Evolutionary conservation across 2,888 invertebrate species (phyloP).

Genomic region (Tribolium freemani): DNA sequence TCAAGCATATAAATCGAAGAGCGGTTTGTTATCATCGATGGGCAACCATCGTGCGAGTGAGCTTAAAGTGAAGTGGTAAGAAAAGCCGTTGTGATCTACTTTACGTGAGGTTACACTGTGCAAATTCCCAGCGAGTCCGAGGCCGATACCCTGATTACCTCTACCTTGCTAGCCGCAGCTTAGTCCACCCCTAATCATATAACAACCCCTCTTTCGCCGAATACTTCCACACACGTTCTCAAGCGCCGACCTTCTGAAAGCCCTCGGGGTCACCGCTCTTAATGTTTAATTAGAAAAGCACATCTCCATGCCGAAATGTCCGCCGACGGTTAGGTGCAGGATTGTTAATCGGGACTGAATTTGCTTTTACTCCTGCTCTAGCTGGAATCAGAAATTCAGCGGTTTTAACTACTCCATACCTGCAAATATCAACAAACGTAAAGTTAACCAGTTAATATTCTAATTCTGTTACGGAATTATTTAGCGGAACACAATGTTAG

Average conservation of each 20-base stretch:
- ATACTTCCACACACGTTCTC: conserved; percentile 27
- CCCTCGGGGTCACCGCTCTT: conserved; percentile 35
- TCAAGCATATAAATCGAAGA: conserved; percentile 7
- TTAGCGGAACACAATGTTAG: conserved; percentile 20
- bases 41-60: conserved; percentile 14
- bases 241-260: conserved; percentile 18
- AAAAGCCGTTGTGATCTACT: conserved; percentile 43
- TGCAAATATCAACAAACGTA: conserved; percentile 25
- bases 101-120: conserved; percentile 38
- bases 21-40: conserved; percentile 14
- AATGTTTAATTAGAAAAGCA: conserved; percentile 44
- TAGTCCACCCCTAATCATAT: conserved; percentile 46
- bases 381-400: conserved; percentile 32
- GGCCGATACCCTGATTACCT: conserved; percentile 48
- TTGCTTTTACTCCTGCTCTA: conserved; percentile 12
- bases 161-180: conserved; percentile 47
- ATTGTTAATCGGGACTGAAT: conserved; percentile 40
- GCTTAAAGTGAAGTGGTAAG: conserved; percentile 42
- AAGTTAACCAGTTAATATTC: conserved; percentile 29
- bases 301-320: conserved; percentile 30
- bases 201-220: conserved; percentile 35
- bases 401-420: conserved; percentile 36
- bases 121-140: conserved; percentile 44
- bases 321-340: conserved; percentile 33
- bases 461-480: conserved; percentile 31